phyloP scores from a whole-genome alignment of 2,888 invertebrate species.

The Heliconius cydno region DNA sequence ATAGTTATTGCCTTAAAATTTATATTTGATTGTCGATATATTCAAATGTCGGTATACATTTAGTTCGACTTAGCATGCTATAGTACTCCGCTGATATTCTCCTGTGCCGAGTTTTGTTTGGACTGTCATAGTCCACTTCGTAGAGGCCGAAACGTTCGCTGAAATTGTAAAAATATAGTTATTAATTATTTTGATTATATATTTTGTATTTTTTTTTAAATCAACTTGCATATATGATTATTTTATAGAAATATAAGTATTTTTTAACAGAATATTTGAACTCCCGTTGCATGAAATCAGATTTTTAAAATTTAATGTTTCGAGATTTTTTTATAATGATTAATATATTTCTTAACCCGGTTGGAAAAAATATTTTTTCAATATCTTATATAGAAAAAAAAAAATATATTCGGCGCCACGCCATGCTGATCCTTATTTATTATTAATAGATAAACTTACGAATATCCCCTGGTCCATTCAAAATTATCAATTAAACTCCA shows the following conservation, averaged over 20 bases:
- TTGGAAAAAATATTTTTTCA: too few species aligned
- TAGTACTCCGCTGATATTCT: slow-evolving; percentile 84
- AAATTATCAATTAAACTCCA: slow-evolving; percentile 93
- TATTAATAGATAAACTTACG: slow-evolving; percentile 68
- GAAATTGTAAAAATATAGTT: slow-evolving; percentile 55
- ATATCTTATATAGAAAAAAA: too few species aligned
- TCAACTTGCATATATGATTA: too few species aligned
- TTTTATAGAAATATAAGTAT: too few species aligned
- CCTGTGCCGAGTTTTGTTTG: slow-evolving; percentile 82
- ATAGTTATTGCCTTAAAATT: background rate
- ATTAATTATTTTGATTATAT: too few species aligned
- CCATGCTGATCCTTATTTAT: background rate
- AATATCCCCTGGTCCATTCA: slow-evolving; percentile 90
- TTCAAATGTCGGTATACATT: slow-evolving; percentile 25
- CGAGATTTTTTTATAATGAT: too few species aligned
- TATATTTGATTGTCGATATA: slow-evolving; percentile 9
- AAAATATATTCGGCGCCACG: too few species aligned
- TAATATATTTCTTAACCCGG: too few species aligned
- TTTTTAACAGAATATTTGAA: too few species aligned
- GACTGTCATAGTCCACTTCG: slow-evolving; percentile 85
- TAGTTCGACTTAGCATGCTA: slow-evolving; percentile 59
- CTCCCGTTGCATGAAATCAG: too few species aligned
- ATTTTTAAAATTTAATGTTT: too few species aligned
- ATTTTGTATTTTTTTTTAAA: too few species aligned
- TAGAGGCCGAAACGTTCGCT: slow-evolving; percentile 87